These are phyloP conservation scores for Drosophila ambigua DNA, from an alignment of 1,140 invertebrate species.

Conservation along the genomic window DNA sequence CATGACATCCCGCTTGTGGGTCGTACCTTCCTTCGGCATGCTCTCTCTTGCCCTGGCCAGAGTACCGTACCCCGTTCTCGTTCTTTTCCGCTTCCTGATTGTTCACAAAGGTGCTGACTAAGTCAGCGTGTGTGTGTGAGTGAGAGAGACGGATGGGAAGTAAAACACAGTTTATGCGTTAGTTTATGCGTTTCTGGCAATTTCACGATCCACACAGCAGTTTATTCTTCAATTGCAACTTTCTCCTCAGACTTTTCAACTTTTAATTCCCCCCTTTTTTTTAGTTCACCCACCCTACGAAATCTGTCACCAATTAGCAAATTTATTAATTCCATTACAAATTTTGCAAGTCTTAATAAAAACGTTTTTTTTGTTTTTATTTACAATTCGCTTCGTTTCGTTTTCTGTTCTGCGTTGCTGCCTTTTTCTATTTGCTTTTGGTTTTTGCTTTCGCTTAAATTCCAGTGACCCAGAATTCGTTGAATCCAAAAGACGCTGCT, in stretches of 20 bases:
- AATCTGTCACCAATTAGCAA: conserved; percentile 10
- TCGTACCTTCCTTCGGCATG: neutral
- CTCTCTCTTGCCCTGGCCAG: neutral
- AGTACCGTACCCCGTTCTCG: too few relatives aligned
- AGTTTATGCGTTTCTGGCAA: too few relatives aligned
- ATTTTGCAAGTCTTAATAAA: conserved; percentile 7
- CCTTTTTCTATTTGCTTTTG: neutral
- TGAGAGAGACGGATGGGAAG: too few relatives aligned
- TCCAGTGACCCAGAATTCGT: conserved; percentile 53
- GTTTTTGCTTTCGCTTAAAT: conserved; percentile 19
- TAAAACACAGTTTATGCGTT: too few relatives aligned
- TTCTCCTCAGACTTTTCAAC: too few relatives aligned
- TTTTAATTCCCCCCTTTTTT: too few relatives aligned
- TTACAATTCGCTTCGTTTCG: neutral
- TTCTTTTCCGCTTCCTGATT: too few relatives aligned
- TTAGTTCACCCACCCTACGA: neutral
- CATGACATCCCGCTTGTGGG: neutral
- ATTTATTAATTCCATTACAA: conserved; percentile 19
- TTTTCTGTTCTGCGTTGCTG: neutral
- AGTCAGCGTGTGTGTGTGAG: too few relatives aligned
- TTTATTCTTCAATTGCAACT: too few relatives aligned
- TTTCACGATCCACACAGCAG: too few relatives aligned
- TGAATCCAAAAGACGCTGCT: neutral
- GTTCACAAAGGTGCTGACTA: too few relatives aligned
- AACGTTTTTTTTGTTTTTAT: conserved; percentile 10